Conservation (phyloP, 2,888 invertebrate genomes). For the Drosophila algonquin region DNA sequence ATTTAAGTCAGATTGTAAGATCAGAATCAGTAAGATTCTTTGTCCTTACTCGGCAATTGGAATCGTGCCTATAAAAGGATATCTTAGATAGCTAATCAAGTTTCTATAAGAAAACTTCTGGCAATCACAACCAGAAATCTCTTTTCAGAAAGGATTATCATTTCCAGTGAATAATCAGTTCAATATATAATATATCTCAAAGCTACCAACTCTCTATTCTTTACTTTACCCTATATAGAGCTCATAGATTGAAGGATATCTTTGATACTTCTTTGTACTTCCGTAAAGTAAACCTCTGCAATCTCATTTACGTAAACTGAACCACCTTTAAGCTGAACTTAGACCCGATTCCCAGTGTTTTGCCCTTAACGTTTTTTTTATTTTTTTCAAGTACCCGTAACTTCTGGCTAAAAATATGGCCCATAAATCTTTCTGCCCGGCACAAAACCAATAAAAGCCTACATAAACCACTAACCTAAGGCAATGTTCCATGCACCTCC, state of each 20-base stretch:
- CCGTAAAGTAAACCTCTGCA: not conserved
- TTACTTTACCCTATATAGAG: too few relatives aligned
- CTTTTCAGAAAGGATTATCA: not conserved
- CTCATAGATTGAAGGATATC: not conserved
- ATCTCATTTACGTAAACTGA: not conserved
- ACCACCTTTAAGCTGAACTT: not conserved
- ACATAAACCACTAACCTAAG: slow-evolving; percentile 75
- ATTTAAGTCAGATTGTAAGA: not conserved
- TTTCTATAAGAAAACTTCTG: not conserved
- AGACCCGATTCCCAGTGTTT: slow-evolving; percentile 23
- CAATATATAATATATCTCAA: not conserved
- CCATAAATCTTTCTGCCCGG: slow-evolving; percentile 65
- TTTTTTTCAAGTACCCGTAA: slow-evolving; percentile 27
- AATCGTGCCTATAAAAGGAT: not conserved
- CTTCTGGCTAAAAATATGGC: slow-evolving; percentile 54
- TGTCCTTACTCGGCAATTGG: too few relatives aligned
- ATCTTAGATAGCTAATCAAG: not conserved
- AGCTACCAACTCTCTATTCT: too few relatives aligned
- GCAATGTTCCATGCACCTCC: slow-evolving; percentile 53
- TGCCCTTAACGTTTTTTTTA: not conserved
- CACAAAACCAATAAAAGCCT: slow-evolving; percentile 70
- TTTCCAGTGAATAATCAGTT: too few relatives aligned
- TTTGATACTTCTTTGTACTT: not conserved
- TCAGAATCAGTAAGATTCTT: too few relatives aligned
- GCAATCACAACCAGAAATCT: not conserved